Conservation (phyloP, 2,888 invertebrate genomes). For the Lasioglossum pauxillum region DNA sequence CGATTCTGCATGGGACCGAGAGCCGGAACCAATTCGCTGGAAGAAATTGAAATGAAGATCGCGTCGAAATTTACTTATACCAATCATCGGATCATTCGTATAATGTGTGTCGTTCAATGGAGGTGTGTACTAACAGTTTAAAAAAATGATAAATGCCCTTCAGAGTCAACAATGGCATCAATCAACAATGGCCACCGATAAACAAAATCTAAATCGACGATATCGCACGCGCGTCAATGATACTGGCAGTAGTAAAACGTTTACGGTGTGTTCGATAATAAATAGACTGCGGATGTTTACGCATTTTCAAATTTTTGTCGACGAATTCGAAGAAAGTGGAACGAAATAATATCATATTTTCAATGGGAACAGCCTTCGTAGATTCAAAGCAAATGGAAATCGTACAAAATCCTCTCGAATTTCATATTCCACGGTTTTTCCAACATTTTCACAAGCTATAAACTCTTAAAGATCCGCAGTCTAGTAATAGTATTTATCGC, state of each 20-base stretch:
- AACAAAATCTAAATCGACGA: not conserved
- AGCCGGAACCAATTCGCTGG: constrained; percentile 34
- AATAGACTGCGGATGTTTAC: too few relatives aligned
- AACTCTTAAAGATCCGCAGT: too few relatives aligned
- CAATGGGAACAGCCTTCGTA: too few relatives aligned
- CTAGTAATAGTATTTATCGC: too few relatives aligned
- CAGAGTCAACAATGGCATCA: constrained; percentile 6
- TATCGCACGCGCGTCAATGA: constrained; percentile 33
- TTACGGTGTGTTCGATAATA: not conserved
- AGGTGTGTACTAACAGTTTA: not conserved
- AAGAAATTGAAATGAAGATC: constrained; percentile 11
- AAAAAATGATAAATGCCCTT: constrained; percentile 51
- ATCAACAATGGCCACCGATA: not conserved
- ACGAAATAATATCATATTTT: too few relatives aligned
- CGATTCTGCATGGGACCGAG: not conserved
- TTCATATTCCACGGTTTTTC: too few relatives aligned
- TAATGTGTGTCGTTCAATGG: not conserved
- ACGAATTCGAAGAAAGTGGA: too few relatives aligned
- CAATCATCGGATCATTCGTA: not conserved
- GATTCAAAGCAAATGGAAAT: too few relatives aligned
- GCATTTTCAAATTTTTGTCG: too few relatives aligned
- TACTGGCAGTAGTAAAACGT: constrained; percentile 55
- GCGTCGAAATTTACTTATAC: not conserved
- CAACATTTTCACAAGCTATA: too few relatives aligned
- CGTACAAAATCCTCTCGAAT: too few relatives aligned